Conservation (phyloP, 37 sponge, comb jelly and placozoan species). For the Geodia barretti region DNA sequence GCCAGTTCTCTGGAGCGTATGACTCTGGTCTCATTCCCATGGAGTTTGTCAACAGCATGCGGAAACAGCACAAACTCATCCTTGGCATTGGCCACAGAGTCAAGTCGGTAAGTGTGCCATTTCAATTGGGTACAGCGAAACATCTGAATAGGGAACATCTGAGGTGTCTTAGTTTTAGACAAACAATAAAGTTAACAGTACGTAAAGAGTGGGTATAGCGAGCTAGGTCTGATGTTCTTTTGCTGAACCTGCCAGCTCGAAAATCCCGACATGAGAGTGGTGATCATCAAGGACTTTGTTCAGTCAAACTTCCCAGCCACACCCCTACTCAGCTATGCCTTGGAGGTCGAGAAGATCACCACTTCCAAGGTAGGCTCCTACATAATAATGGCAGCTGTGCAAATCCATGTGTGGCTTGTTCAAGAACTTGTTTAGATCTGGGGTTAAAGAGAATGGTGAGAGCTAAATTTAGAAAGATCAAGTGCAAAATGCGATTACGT, state of each 20-base stretch:
- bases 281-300: constrained; percentile 86
- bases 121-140: no score
- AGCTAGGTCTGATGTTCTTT: no score
- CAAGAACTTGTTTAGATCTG: neutral
- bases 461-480: no score
- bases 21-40: constrained; percentile 89
- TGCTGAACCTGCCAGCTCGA: constrained; percentile 44
- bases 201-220: no score
- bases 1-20: constrained; percentile 88
- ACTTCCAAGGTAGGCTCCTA: constrained; percentile 77
- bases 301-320: constrained; percentile 87
- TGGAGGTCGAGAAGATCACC: constrained; percentile 97
- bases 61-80: constrained; percentile 91
- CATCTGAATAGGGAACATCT: no score
- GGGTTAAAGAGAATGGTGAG: neutral
- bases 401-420: no score
- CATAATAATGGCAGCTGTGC: constrained; percentile 2
- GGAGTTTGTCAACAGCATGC: constrained; percentile 98
- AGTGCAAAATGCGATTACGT: neutral
- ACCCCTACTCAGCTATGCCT: constrained; percentile 90
- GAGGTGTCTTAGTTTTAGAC: no score
- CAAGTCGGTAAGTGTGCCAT: constrained; percentile 94
- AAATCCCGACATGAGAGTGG: constrained; percentile 97
- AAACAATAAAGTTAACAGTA: no score
- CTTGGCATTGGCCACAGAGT: constrained; percentile 97